These are phyloP conservation scores for Macropus fuliginosus DNA, from an alignment of 2,797 vertebrate species.

Conservation along the genomic window DNA sequence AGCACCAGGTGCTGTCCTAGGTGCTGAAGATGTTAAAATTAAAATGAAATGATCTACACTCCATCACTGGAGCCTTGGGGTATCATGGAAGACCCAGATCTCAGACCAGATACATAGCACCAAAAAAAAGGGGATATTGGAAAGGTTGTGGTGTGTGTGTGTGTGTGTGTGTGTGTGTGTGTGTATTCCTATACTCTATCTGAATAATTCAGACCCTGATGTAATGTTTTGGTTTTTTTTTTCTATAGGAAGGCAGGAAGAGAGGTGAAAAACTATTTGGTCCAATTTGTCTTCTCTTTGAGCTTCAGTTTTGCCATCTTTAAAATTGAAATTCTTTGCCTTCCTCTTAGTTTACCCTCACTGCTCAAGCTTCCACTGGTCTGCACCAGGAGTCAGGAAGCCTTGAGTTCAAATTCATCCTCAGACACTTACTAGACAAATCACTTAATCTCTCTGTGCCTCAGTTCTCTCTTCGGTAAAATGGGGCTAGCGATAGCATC, in stretches of 20 bases:
- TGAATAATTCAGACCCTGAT: neutral
- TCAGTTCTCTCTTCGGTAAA: neutral
- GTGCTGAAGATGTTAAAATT: neutral
- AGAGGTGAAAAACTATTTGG: neutral
- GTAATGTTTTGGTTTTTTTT: neutral
- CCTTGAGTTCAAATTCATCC: neutral
- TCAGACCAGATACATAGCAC: neutral
- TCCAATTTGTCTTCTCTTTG: slow-evolving; percentile 20
- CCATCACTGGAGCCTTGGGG: neutral
- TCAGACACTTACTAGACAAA: neutral
- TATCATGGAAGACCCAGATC: neutral
- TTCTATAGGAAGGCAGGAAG: slow-evolving; percentile 3
- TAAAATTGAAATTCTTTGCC: neutral
- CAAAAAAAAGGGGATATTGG: neutral
- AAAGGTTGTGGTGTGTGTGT: neutral
- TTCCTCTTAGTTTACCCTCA: neutral
- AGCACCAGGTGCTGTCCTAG: neutral
- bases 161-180: too few species aligned
- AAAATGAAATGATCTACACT: neutral
- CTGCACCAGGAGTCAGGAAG: neutral
- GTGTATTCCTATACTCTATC: neutral
- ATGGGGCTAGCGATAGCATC: neutral
- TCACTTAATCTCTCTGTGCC: neutral
- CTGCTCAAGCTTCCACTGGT: neutral
- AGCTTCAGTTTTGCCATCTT: neutral